These are phyloP conservation scores for Buceros bicornis DNA, from an alignment of 2,797 vertebrate genomes.

Conservation along the genomic window DNA sequence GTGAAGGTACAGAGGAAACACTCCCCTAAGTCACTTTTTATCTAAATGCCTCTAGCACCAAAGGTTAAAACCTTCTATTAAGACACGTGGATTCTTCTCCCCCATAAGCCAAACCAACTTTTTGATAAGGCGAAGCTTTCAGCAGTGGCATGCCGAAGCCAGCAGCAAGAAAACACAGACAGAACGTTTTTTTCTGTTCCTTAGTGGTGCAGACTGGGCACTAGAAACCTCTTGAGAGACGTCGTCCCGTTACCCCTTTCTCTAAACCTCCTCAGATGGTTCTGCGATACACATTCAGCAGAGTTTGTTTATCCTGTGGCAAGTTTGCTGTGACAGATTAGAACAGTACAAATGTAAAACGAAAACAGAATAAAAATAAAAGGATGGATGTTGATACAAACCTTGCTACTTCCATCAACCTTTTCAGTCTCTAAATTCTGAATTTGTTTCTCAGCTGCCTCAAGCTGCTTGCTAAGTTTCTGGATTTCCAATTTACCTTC, in stretches of 20 bases:
- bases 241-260: background rate
- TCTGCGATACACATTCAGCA: background rate
- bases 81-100: background rate
- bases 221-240: background rate
- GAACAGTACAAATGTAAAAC: conserved; percentile 29
- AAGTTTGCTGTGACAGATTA: conserved; percentile 15
- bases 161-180: background rate
- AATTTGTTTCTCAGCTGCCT: conserved; percentile 84
- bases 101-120: background rate
- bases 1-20: background rate
- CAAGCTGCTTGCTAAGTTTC: conserved; percentile 84
- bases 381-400: conserved; percentile 80
- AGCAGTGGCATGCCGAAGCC: background rate
- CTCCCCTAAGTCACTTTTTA: background rate
- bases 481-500: conserved; percentile 89
- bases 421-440: conserved; percentile 80
- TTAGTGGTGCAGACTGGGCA: background rate
- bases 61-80: background rate
- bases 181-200: background rate
- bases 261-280: conserved; percentile 50
- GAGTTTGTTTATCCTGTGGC: background rate
- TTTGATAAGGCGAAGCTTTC: background rate
- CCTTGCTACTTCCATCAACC: conserved; percentile 86
- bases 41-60: background rate
- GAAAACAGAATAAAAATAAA: conserved; percentile 32